These are phyloP conservation scores for Brachionus plicatilis DNA, from an alignment of 1,140 invertebrate species.

Conservation along the genomic window DNA sequence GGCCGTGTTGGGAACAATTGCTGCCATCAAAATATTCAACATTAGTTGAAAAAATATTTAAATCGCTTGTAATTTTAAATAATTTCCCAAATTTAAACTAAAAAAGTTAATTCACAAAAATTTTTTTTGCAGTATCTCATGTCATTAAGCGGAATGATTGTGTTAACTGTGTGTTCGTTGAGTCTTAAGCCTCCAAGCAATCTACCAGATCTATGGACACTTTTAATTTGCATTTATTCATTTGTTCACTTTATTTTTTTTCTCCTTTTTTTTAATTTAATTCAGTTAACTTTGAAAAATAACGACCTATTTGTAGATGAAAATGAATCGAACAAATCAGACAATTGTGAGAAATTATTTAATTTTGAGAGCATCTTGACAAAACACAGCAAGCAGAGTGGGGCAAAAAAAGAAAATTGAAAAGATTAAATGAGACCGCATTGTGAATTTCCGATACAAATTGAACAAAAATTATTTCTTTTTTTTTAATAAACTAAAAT, in stretches of 20 bases:
- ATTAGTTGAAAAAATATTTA: background rate
- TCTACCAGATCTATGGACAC: constrained; percentile 78
- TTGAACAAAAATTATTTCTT: no score
- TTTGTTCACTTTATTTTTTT: constrained; percentile 77
- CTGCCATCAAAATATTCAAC: background rate
- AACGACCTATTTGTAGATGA: background rate
- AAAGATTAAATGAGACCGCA: background rate
- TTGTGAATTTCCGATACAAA: background rate
- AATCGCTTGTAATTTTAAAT: background rate
- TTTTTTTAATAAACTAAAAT: no score
- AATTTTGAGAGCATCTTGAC: background rate
- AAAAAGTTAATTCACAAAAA: constrained; percentile 34
- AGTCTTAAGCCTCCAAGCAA: constrained; percentile 64
- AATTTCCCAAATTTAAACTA: background rate
- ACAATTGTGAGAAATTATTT: background rate
- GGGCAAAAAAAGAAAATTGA: background rate
- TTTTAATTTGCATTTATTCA: constrained; percentile 73
- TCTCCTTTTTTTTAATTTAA: constrained; percentile 72
- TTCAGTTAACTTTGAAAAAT: constrained; percentile 60
- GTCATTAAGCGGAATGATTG: constrained; percentile 62
- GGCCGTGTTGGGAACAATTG: background rate
- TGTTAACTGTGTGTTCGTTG: constrained; percentile 61
- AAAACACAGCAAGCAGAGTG: background rate
- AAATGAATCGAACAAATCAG: background rate
- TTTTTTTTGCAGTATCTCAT: constrained; percentile 55